Evolutionary conservation across 2,797 vertebrate species (phyloP).

Genomic region (Bradypus variegatus): DNA sequence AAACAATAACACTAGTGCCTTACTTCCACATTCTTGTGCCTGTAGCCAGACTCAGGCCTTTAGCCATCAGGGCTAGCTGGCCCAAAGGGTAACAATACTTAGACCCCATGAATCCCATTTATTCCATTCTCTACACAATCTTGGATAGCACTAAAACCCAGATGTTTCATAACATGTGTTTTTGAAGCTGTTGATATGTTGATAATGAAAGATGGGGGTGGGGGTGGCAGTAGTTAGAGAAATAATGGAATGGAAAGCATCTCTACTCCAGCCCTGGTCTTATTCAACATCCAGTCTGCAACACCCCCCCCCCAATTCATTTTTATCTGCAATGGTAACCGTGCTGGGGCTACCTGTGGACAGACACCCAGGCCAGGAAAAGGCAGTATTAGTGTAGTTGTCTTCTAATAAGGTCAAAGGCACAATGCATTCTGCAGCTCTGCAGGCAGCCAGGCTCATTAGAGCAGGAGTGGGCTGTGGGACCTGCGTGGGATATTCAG

Average conservation of each 20-base stretch:
- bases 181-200: slow-evolving; percentile 39
- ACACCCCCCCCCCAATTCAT: not conserved
- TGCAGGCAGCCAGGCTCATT: slow-evolving; percentile 56
- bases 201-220: not conserved
- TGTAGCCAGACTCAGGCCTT: not conserved
- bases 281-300: slow-evolving; percentile 16
- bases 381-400: slow-evolving; percentile 47
- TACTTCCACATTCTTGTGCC: not conserved
- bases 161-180: slow-evolving; percentile 41
- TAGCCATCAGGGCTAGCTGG: not conserved
- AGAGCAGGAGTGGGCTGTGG: slow-evolving; percentile 36
- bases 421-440: slow-evolving; percentile 51
- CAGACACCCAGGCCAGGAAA: slow-evolving; percentile 61
- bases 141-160: slow-evolving; percentile 6
- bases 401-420: slow-evolving; percentile 68
- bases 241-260: not conserved
- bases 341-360: slow-evolving; percentile 60
- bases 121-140: not conserved
- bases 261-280: slow-evolving; percentile 37
- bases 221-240: not conserved
- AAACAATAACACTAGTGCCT: not conserved
- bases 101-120: not conserved
- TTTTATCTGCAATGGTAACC: slow-evolving; percentile 29
- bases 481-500: slow-evolving; percentile 35
- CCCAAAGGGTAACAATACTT: not conserved